A percentile compares a stretch with the other conserved stretches of the same genome.
Conservation (phyloP, 2,797 vertebrate genomes). For the Paedocypris micromegethes region DNA sequence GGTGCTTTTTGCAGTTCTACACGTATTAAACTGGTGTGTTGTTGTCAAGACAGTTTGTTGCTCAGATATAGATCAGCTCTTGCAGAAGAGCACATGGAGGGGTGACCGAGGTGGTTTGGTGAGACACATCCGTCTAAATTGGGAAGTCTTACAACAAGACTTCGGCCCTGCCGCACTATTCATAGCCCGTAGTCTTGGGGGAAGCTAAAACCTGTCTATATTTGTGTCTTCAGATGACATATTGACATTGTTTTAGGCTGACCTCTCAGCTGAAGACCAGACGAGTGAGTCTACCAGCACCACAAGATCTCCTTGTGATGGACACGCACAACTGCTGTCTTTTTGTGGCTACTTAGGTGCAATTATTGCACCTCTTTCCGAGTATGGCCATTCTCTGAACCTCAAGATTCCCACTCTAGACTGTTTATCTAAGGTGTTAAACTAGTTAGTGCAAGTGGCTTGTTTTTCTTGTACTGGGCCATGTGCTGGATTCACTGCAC, state of each 20-base stretch:
- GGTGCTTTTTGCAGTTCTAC: not conserved
- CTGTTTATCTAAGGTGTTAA: constrained; percentile 9
- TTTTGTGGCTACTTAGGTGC: constrained; percentile 46
- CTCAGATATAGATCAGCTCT: constrained; percentile 43
- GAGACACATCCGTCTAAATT: constrained; percentile 57
- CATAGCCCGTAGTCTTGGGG: constrained; percentile 66
- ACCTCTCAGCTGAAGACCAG: constrained; percentile 54
- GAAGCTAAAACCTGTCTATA: constrained; percentile 67
- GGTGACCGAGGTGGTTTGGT: constrained; percentile 52
- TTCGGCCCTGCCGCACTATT: constrained; percentile 64
- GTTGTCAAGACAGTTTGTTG: constrained; percentile 29
- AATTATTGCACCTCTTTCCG: constrained; percentile 35
- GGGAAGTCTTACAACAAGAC: constrained; percentile 44
- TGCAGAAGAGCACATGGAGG: constrained; percentile 57
- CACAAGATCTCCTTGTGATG: constrained; percentile 57
- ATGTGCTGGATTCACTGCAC: not conserved
- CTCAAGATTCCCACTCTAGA: not conserved
- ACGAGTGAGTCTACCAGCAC: constrained; percentile 40
- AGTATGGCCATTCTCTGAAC: constrained; percentile 15
- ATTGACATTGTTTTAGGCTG: constrained; percentile 65
- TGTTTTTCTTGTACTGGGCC: constrained; percentile 7
- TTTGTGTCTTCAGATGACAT: constrained; percentile 71
- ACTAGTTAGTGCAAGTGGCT: not conserved
- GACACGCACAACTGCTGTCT: constrained; percentile 74
- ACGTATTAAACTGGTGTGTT: constrained; percentile 18